These are phyloP conservation scores for Augochlorella aurata DNA, from an alignment of 2,888 invertebrate genomes.

Conservation along the genomic window DNA sequence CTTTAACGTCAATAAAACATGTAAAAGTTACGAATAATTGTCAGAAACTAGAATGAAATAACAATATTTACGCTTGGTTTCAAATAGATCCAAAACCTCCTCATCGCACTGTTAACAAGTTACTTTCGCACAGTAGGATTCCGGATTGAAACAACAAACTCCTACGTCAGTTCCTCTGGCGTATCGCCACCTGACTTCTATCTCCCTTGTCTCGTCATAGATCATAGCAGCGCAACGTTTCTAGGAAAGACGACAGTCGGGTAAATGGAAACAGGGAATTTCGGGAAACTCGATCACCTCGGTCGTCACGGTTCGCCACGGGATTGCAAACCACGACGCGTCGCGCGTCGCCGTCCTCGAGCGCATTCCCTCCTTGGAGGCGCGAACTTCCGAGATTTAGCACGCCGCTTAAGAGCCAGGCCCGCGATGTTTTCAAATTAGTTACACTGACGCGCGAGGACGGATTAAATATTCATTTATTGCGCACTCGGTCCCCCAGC, in stretches of 20 bases:
- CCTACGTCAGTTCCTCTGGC: too few relatives aligned
- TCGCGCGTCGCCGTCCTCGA: not conserved
- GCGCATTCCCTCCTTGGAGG: slow-evolving; percentile 29
- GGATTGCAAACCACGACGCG: not conserved
- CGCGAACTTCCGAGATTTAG: slow-evolving; percentile 62
- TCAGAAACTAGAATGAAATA: too few relatives aligned
- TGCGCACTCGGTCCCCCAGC: slow-evolving; percentile 48
- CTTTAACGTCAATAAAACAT: too few relatives aligned
- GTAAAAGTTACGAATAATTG: too few relatives aligned
- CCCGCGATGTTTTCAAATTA: slow-evolving; percentile 72
- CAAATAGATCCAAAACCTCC: too few relatives aligned
- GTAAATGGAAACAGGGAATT: slow-evolving; percentile 23
- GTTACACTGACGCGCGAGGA: slow-evolving; percentile 76
- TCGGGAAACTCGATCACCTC: slow-evolving; percentile 26
- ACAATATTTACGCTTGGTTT: too few relatives aligned
- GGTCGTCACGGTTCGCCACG: slow-evolving; percentile 21
- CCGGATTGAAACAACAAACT: too few relatives aligned
- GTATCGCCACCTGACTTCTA: not conserved
- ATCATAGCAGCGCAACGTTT: slow-evolving; percentile 8
- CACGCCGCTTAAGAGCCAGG: slow-evolving; percentile 53
- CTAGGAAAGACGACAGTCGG: slow-evolving; percentile 14
- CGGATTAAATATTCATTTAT: slow-evolving; percentile 80
- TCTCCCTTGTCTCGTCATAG: slow-evolving; percentile 19
- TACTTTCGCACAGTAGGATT: too few relatives aligned
- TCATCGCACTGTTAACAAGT: too few relatives aligned